Evolutionary conservation across 2,113 vertebrate genomes (phyloP), one percentile per base, ranked within the genome.

Genomic region (Dicentrarchus labrax): DNA sequence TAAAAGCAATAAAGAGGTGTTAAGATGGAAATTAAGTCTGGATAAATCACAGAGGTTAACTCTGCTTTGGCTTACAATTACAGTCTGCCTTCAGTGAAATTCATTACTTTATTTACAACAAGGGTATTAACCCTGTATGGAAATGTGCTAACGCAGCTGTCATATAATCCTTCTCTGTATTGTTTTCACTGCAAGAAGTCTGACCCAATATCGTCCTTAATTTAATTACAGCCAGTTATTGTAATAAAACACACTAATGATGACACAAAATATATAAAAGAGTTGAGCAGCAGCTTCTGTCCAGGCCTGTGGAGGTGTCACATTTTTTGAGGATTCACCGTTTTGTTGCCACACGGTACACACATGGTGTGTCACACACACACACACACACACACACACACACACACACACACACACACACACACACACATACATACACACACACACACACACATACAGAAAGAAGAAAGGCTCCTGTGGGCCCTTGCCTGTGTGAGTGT

Each of bases 1-100:
- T 90, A 89, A 92, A 92, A 87, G 89, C 88, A 92, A 93, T 92
- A 92, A 94, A 90, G 87, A 77, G 87, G 86, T 71, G 85, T 88
- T 94, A 89, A 85, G 83, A 90, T 87, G 84, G 91, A 87, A 92
- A 93, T 92, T 87, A 93, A 89, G 77, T 80, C 66, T 38, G 54
- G 77, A 86, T 90, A 92, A 90, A 92, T 92, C 89, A 91, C 81
- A 0, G 24, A 72, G 89, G 88, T 91, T 89, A 92, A 89, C 82
- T 72, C 78, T 62, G 86, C 77, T 70, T 81, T 51, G 70, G 80
- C 83, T 88, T 57, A 79, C 84, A 68, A 90, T 91, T 86, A 84
- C 73, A 86, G 65, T 47, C 57, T n/a, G 72, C 72, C 71, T 69
- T 66, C 78, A 85, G 39, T 88, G 71, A 85, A 88, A 88, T 80